These are phyloP conservation scores for Lycocerus yunnanus DNA, from an alignment of 2,888 invertebrate genomes.

Conservation along the genomic window DNA sequence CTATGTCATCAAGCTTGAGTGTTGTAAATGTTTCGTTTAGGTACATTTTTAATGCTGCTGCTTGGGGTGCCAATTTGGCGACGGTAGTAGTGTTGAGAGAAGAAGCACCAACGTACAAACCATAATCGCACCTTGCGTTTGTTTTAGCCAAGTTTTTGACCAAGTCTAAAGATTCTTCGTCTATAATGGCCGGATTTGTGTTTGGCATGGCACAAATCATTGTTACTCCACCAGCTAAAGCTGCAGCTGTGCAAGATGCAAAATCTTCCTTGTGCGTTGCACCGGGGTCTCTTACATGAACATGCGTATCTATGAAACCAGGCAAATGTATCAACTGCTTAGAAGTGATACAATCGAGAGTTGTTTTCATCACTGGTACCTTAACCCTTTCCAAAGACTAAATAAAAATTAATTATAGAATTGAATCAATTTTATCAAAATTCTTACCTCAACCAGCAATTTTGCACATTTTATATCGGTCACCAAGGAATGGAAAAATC, in stretches of 20 bases:
- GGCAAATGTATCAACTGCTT: constrained; percentile 87
- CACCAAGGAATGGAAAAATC: constrained; percentile 98
- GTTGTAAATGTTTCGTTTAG: constrained; percentile 96
- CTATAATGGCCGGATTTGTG: constrained; percentile 89
- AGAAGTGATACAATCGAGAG: constrained; percentile 96
- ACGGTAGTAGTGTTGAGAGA: constrained; percentile 76
- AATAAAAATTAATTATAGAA: constrained; percentile 15
- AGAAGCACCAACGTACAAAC: constrained; percentile 91
- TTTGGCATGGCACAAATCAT: constrained; percentile 98
- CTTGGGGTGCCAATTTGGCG: constrained; percentile 76
- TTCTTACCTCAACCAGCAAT: constrained; percentile 82
- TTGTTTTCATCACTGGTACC: constrained; percentile 87
- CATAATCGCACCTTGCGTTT: constrained; percentile 94
- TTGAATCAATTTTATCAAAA: background rate
- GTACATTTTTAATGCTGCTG: constrained; percentile 96
- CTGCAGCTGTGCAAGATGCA: constrained; percentile 87
- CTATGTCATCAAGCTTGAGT: constrained; percentile 82
- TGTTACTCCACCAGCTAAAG: constrained; percentile 74
- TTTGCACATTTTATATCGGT: constrained; percentile 99
- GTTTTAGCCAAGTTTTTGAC: constrained; percentile 83
- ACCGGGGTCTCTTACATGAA: constrained; percentile 97
- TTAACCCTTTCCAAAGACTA: constrained; percentile 71
- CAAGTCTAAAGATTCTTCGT: constrained; percentile 76
- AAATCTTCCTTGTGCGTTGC: constrained; percentile 96
- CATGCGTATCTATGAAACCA: constrained; percentile 97